Conservation (phyloP, 92 coral and sea anemone genomes). For the Epizoanthus fatuus region DNA sequence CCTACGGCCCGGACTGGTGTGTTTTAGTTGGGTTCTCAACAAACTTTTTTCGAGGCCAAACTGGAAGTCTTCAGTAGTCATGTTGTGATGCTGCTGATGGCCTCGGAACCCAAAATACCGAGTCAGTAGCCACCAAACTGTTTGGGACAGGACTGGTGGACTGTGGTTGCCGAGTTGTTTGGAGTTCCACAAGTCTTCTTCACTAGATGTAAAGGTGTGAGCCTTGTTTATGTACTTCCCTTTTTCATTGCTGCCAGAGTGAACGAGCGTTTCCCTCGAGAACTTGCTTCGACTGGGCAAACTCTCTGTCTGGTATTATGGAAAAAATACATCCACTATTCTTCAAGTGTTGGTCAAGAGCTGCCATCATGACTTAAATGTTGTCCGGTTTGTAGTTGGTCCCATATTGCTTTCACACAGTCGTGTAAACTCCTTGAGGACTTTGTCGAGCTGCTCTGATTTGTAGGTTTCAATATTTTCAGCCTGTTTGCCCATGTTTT, state of each 20-base stretch:
- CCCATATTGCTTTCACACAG: too few species aligned
- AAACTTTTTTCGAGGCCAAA: not conserved
- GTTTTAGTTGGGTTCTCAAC: slow-evolving; percentile 53
- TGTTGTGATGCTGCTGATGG: slow-evolving; percentile 60
- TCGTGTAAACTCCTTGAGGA: too few species aligned
- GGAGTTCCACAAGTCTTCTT: slow-evolving; percentile 29
- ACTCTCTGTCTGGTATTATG: slow-evolving; percentile 55
- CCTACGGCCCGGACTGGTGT: slow-evolving; percentile 35
- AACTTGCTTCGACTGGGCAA: slow-evolving; percentile 21
- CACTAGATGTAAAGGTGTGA: not conserved
- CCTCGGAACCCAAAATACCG: slow-evolving; percentile 59
- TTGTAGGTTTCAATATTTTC: too few species aligned
- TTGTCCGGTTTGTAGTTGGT: slow-evolving; percentile 33
- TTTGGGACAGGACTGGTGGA: slow-evolving; percentile 42
- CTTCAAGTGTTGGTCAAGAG: slow-evolving; percentile 41
- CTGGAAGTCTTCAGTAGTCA: slow-evolving; percentile 56
- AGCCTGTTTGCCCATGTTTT: too few species aligned
- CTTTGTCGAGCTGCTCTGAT: too few species aligned
- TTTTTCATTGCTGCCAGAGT: not conserved
- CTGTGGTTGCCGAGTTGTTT: slow-evolving; percentile 32
- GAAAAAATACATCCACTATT: slow-evolving; percentile 50
- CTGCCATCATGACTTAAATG: slow-evolving; percentile 43
- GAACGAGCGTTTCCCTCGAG: slow-evolving; percentile 12
- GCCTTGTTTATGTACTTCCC: slow-evolving; percentile 12
- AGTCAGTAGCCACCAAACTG: slow-evolving; percentile 60